Conservation (phyloP, 1,140 invertebrate species). For the Drosophila subobscura region DNA sequence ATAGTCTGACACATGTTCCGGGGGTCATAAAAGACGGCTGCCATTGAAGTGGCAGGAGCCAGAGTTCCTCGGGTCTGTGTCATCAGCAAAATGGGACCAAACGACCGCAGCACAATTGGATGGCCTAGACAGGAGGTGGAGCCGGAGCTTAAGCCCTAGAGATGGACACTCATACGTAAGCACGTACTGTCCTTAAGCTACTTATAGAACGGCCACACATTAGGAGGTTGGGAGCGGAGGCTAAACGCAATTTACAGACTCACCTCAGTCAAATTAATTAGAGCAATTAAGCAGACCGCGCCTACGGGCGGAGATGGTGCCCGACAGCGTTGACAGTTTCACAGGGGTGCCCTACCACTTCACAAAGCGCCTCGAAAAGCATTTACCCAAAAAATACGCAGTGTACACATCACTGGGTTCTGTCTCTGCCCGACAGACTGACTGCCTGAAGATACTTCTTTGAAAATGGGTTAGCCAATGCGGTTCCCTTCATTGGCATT, state of each 20-base stretch:
- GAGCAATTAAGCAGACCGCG: slow-evolving; percentile 58
- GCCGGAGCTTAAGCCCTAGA: slow-evolving; percentile 30
- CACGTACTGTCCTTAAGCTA: slow-evolving; percentile 35
- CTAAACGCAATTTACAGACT: slow-evolving; percentile 50
- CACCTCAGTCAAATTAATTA: slow-evolving; percentile 72
- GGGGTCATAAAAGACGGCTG: slow-evolving; percentile 41
- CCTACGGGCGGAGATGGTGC: slow-evolving; percentile 23
- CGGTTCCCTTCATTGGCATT: slow-evolving; percentile 36
- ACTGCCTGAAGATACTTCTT: slow-evolving; percentile 6
- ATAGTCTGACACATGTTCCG: slow-evolving; percentile 8
- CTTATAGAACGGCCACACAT: slow-evolving; percentile 16
- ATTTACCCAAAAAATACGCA: slow-evolving; percentile 39
- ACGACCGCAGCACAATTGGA: slow-evolving; percentile 20
- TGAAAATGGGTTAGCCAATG: slow-evolving; percentile 9
- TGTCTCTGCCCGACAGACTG: not conserved
- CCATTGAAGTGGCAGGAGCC: slow-evolving; percentile 29
- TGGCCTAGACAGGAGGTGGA: slow-evolving; percentile 22
- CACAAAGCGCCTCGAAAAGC: not conserved
- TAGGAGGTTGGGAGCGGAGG: not conserved
- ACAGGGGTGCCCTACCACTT: not conserved
- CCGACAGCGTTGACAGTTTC: slow-evolving; percentile 2
- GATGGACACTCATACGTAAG: slow-evolving; percentile 17
- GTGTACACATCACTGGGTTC: slow-evolving; percentile 1
- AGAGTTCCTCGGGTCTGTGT: slow-evolving; percentile 45
- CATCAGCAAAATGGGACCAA: slow-evolving; percentile 57